Percentiles rank a stretch among this genome's conserved stretches.
Conservation (phyloP, 2,113 vertebrate species). For the Plestiodon gilberti region DNA sequence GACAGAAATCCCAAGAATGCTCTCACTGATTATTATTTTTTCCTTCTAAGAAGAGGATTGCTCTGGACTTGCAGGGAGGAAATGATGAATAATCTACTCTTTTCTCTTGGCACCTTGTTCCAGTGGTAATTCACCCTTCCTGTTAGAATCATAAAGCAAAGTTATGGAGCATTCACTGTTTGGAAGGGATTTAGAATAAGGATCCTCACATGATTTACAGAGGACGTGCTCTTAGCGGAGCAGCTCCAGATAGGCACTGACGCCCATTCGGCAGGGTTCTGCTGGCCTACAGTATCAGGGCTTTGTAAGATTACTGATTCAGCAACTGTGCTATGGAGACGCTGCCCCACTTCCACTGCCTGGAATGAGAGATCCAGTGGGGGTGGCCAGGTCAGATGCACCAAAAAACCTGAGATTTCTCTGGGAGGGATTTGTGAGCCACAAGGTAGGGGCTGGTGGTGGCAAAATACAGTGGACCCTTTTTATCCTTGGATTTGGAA, state of each 20-base stretch:
- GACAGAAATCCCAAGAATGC: not conserved
- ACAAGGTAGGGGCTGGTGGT: too few relatives aligned
- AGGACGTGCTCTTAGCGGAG: not conserved
- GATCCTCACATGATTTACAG: not conserved
- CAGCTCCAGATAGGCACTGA: not conserved
- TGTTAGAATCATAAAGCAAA: constrained; percentile 3
- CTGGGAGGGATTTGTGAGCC: too few relatives aligned
- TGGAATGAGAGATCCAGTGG: not conserved
- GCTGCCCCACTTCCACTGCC: too few relatives aligned
- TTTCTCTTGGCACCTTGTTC: constrained; percentile 11
- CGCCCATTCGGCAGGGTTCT: not conserved
- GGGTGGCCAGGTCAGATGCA: not conserved
- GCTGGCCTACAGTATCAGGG: too few relatives aligned
- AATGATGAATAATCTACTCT: constrained; percentile 5
- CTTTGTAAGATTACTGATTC: not conserved
- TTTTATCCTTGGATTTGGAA: too few relatives aligned
- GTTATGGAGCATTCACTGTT: constrained; percentile 10
- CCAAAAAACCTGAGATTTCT: too few relatives aligned
- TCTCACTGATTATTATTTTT: not conserved
- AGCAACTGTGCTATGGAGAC: not conserved
- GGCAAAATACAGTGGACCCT: too few relatives aligned
- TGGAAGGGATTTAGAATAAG: constrained; percentile 5
- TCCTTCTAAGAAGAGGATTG: not conserved
- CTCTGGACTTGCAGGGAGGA: not conserved
- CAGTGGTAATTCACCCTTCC: constrained; percentile 12